phyloP scores from a whole-genome alignment of 2,888 invertebrate species.

The Bellardia pandia region DNA sequence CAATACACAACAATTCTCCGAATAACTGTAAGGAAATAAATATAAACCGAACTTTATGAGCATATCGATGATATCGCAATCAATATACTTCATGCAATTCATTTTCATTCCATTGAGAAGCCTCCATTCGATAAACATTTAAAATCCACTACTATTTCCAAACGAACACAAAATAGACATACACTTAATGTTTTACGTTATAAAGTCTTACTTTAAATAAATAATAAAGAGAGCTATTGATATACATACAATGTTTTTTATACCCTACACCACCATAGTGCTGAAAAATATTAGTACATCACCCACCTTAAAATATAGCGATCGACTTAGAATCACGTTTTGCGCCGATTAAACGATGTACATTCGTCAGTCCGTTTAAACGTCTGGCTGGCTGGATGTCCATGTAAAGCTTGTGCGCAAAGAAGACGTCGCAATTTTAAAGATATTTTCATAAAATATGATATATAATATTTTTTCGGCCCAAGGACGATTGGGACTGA shows the following conservation, averaged over 20 bases:
- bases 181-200: conserved; percentile 22
- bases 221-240: conserved; percentile 34
- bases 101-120: conserved; percentile 40
- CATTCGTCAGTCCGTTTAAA: too few species aligned
- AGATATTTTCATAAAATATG: too few species aligned
- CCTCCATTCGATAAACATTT: conserved; percentile 6
- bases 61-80: conserved; percentile 41
- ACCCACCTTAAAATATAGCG: too few species aligned
- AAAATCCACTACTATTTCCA: conserved; percentile 13
- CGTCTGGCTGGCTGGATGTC: too few species aligned
- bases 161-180: conserved; percentile 2
- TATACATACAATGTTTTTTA: conserved; percentile 38
- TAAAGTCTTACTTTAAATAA: conserved; percentile 32
- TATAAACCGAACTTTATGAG: conserved; percentile 40
- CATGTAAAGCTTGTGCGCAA: too few species aligned
- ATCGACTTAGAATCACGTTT: too few species aligned
- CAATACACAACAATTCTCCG: conserved; percentile 18
- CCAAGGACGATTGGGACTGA: too few species aligned
- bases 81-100: conserved; percentile 35
- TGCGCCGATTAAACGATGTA: too few species aligned
- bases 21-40: conserved; percentile 19
- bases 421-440: too few species aligned
- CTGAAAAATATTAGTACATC: too few species aligned
- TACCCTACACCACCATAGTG: too few species aligned
- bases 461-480: too few species aligned